Conservation (phyloP, 2,113 vertebrate species). For the Pelusios castaneus region DNA sequence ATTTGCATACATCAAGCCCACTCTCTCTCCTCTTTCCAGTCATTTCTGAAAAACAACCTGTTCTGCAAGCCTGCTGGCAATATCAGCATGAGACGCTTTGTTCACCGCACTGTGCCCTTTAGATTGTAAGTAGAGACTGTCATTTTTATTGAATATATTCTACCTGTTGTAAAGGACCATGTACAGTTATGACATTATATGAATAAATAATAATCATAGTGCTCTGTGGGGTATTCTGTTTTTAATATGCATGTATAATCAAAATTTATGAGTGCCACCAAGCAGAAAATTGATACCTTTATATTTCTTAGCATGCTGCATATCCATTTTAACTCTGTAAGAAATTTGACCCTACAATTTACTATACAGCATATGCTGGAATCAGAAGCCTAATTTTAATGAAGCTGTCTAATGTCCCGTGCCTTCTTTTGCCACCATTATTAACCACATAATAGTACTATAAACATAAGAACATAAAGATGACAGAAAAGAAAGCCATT, state of each 20-base stretch:
- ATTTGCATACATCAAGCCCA: background rate
- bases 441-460: constrained; percentile 13
- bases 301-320: constrained; percentile 30
- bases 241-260: constrained; percentile 62
- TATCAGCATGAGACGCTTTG: background rate
- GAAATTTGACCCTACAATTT: constrained; percentile 9
- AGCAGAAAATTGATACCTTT: constrained; percentile 43
- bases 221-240: constrained; percentile 7
- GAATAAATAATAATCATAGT: constrained; percentile 4
- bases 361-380: background rate
- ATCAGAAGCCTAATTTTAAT: constrained; percentile 35
- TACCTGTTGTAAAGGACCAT: background rate
- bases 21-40: background rate
- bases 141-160: background rate
- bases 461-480: background rate
- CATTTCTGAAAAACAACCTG: background rate
- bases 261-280: constrained; percentile 44
- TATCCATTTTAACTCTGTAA: constrained; percentile 20
- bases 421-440: background rate
- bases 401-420: constrained; percentile 3
- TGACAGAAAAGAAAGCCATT: background rate
- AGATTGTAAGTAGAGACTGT: constrained; percentile 22
- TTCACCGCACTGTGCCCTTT: constrained; percentile 16
- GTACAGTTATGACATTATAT: background rate
- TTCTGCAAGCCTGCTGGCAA: background rate